Percentiles rank a stretch among this genome's conserved stretches.
phyloP scores from a whole-genome alignment of 2,113 vertebrate genomes.

The Plotosus lineatus region DNA sequence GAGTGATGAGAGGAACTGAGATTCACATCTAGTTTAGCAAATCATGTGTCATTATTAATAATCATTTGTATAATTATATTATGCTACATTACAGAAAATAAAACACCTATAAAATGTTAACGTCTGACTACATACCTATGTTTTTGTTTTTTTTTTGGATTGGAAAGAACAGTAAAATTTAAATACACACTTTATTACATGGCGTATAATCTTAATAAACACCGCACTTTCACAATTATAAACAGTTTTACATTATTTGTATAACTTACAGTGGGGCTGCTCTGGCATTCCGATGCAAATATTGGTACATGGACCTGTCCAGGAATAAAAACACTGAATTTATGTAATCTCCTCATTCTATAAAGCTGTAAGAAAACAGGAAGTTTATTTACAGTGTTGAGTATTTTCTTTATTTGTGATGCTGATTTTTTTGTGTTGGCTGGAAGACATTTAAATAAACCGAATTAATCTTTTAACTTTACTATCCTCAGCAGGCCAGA shows the following conservation, averaged over 20 bases:
- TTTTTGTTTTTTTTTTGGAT: background rate
- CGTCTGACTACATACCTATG: too few relatives aligned
- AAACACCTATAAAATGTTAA: too few relatives aligned
- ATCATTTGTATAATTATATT: background rate
- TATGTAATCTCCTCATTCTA: background rate
- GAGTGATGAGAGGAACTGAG: background rate
- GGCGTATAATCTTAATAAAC: background rate
- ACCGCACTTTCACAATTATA: background rate
- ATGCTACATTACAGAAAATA: background rate
- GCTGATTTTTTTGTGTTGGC: background rate
- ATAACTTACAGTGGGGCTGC: background rate
- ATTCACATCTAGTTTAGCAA: background rate
- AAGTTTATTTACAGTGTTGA: too few relatives aligned
- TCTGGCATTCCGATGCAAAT: background rate
- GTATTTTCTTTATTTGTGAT: background rate
- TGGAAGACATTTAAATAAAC: background rate
- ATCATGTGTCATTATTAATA: background rate
- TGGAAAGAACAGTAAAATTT: background rate
- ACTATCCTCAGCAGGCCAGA: background rate
- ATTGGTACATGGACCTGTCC: background rate
- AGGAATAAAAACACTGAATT: background rate
- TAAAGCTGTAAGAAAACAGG: background rate
- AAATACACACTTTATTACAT: background rate
- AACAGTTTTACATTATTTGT: background rate
- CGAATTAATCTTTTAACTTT: background rate